Evolutionary conservation across 1,140 invertebrate genomes (phyloP), one percentile per base, ranked within the genome.

Genomic region (Macrosteles quadrilineatus): DNA sequence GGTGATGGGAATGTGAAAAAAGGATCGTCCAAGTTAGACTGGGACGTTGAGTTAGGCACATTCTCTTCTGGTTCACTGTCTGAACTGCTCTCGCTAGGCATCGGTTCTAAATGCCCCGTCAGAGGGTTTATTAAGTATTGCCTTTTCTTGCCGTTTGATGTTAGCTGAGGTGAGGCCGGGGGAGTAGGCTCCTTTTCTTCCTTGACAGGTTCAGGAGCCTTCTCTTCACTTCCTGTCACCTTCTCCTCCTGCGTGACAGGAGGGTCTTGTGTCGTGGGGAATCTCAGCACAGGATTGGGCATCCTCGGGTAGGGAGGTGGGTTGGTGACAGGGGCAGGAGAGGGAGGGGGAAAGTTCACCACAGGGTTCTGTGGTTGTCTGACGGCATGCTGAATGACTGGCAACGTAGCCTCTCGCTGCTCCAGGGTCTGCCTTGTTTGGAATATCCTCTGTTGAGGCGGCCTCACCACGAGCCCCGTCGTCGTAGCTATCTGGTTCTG

Each of bases 61-160:
- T 59, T 59, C 30, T 75, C 76, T 30, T 81, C 78, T n/a, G 77
- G 73, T 69, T 80, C 81, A 75, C 69, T 76, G 23, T 80, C 79
- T 17, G 83, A 84, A 71, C 81, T 82, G 55, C 85, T 85, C 72
- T 91, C 89, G 73, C 85, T 90, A 2, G 87, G 86, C 85, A 91
- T 88, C 0, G 91, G 91, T 78, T 96, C 94, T 74, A 96, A 79
- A 73, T 92, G 87, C 14, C 93, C 93, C 3, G 93, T 95, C 71
- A 94, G 84, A 2, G 93, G 93, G 83, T 95, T 96, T 32, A 95
- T 92, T 1, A 95, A 85, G 82, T 91, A 91, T 76, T 91, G 89
- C 55, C 88, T 83, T 67, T 87, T 84, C 74, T 88, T 86, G 0
- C 84, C 85, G 25, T 71, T 74, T 23, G 73, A 67, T 30, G 67